Base-by-base conservation (phyloP, 2,797 vertebrate genomes). In the Arctocebus calabarensis region DNA sequence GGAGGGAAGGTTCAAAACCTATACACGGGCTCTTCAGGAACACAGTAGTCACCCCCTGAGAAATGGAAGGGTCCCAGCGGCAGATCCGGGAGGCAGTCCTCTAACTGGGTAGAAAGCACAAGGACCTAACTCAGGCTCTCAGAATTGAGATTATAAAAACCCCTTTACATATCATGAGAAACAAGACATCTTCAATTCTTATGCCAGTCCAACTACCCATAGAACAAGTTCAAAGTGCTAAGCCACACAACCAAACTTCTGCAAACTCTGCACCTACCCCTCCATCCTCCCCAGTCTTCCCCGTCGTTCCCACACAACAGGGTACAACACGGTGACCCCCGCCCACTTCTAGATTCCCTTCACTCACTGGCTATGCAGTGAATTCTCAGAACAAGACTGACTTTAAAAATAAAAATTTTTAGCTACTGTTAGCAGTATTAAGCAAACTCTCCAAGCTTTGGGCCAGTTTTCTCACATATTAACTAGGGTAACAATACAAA, bases 391-490 rank as follows among this genome's bases (percentile, higher is more conserved):
- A 71, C 8, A 8, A 11, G 9, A 13, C 3, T 0, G 27, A n/a
- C 11, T 74, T 73, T 43, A 2, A 34, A 0, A 32, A 52, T 14
- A 48, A 45, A 29, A 48, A 22, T 5, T 12, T 13, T 59, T 25
- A 55, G 55, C 22, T 1, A 4, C 8, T 5, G 0, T 5, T 2
- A 13, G 40, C 52, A 37, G 20, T 1, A n/a, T 7, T 0, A 5
- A n/a, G 16, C 55, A 22, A 23, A 32, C 7, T 12, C 29, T 27
- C 37, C n/a, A 74, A 17, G 55, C 29, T n/a, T 0, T 0, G 0
- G 0, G 37, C 16, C 34, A 0, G 2, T 2, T 1, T 17, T 10
- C 17, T 23, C 16, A 45, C 0, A 29, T 20, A 11, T 1, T 3
- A n/a, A n/a, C 37, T 0, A 14, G 25, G 20, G 9, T 0, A 22